phyloP scores from a whole-genome alignment of 2,113 vertebrate species.

The Tragelaphus buxtoni region DNA sequence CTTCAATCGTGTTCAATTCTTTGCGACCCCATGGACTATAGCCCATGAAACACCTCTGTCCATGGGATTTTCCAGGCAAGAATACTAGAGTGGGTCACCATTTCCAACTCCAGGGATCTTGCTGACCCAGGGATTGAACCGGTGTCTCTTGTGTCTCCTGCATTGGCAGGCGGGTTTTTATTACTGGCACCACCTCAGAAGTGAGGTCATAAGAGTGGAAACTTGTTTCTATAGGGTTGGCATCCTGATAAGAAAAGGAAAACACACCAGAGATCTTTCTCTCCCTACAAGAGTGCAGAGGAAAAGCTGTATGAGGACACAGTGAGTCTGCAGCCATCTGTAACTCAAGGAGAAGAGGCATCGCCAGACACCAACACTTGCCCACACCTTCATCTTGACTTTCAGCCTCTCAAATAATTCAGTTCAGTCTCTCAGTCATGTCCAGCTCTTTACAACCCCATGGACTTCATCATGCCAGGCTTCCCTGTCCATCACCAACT shows the following conservation, averaged over 20 bases:
- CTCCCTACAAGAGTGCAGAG: neutral
- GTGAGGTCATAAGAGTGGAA: neutral
- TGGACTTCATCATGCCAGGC: neutral
- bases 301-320: neutral
- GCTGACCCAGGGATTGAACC: neutral
- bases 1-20: neutral
- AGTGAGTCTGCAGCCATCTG: neutral
- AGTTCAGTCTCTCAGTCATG: neutral
- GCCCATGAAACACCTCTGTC: neutral
- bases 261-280: neutral
- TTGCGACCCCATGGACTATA: neutral
- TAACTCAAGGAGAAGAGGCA: neutral
- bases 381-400: neutral
- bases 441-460: neutral
- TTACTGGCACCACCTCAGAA: neutral
- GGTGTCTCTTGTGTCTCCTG: neutral
- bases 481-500: neutral
- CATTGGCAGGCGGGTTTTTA: neutral
- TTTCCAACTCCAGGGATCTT: neutral
- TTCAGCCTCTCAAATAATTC: neutral
- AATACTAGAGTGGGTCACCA: neutral
- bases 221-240: neutral
- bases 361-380: neutral
- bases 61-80: neutral
- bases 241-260: neutral